phyloP scores from a whole-genome alignment of 2,888 invertebrate species.

The Opisthograptis luteolata region DNA sequence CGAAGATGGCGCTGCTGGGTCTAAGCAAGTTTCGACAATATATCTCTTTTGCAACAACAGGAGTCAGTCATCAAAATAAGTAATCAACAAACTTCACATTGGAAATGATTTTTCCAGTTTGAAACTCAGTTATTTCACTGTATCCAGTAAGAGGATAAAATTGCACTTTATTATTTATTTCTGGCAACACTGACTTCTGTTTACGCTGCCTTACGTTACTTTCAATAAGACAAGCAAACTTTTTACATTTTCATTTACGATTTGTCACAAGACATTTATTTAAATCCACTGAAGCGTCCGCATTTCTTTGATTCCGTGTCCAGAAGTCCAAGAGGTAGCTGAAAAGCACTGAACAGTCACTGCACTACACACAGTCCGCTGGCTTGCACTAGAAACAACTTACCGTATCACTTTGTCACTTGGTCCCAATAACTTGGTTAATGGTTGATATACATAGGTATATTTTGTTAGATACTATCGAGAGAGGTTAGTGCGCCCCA shows the following conservation, averaged over 20 bases:
- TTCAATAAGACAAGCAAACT: constrained; percentile 38
- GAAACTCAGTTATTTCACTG: neutral
- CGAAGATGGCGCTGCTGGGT: constrained; percentile 33
- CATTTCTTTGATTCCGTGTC: constrained; percentile 42
- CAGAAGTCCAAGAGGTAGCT: constrained; percentile 32
- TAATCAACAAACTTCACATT: neutral
- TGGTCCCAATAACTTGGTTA: constrained; percentile 72
- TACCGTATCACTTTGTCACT: constrained; percentile 83
- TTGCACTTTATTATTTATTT: constrained; percentile 6
- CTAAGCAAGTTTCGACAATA: constrained; percentile 2
- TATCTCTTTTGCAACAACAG: constrained; percentile 1
- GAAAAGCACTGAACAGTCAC: constrained; percentile 76
- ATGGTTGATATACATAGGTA: constrained; percentile 64
- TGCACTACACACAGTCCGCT: constrained; percentile 76
- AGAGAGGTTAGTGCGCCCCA: constrained; percentile 80
- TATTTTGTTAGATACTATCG: constrained; percentile 73
- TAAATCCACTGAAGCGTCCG: constrained; percentile 52
- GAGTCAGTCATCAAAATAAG: constrained; percentile 13
- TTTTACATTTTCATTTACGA: constrained; percentile 35
- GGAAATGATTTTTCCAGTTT: too few species aligned
- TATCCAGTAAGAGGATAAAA: neutral
- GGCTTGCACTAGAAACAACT: constrained; percentile 67
- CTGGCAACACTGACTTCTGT: constrained; percentile 68
- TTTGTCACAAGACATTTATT: constrained; percentile 38
- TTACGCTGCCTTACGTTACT: too few species aligned